Conservation (phyloP, 2,113 vertebrate genomes). For the Trochalopteron elliotii region DNA sequence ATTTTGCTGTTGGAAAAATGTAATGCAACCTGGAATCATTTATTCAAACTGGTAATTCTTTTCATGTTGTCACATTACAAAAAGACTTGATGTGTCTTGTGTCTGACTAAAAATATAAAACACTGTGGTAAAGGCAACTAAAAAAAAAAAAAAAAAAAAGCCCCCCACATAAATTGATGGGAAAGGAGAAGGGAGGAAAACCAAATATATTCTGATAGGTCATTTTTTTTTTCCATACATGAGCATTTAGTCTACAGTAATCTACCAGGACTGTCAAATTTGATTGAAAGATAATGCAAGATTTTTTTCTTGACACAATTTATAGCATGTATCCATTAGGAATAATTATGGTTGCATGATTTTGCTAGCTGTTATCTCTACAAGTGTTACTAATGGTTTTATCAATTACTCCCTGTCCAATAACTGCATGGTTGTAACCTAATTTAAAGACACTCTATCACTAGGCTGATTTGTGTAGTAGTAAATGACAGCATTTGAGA, state of each 20-base stretch:
- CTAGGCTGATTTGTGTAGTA: constrained; percentile 87
- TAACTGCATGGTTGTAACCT: constrained; percentile 96
- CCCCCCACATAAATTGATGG: constrained; percentile 36
- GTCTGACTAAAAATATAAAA: constrained; percentile 55
- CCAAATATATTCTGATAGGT: constrained; percentile 70
- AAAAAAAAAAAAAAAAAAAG: neutral
- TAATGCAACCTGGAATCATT: constrained; percentile 47
- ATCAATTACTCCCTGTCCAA: constrained; percentile 94
- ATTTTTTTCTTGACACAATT: constrained; percentile 88
- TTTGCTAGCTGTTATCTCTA: constrained; percentile 97
- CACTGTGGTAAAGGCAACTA: constrained; percentile 32
- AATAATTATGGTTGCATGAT: constrained; percentile 95
- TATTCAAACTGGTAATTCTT: constrained; percentile 54
- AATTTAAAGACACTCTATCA: constrained; percentile 92
- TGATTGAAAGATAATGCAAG: constrained; percentile 88
- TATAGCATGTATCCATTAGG: constrained; percentile 95
- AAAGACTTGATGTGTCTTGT: constrained; percentile 26
- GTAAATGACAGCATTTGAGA: constrained; percentile 88
- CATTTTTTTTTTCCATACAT: constrained; percentile 64
- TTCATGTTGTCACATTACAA: constrained; percentile 56
- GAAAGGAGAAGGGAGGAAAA: constrained; percentile 11
- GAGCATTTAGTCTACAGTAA: constrained; percentile 76
- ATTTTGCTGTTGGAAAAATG: constrained; percentile 59
- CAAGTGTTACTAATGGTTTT: constrained; percentile 99
- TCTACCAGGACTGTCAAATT: constrained; percentile 80